Base-by-base conservation (phyloP, 2,888 invertebrate species). In the Meiosimyza decipiens region DNA sequence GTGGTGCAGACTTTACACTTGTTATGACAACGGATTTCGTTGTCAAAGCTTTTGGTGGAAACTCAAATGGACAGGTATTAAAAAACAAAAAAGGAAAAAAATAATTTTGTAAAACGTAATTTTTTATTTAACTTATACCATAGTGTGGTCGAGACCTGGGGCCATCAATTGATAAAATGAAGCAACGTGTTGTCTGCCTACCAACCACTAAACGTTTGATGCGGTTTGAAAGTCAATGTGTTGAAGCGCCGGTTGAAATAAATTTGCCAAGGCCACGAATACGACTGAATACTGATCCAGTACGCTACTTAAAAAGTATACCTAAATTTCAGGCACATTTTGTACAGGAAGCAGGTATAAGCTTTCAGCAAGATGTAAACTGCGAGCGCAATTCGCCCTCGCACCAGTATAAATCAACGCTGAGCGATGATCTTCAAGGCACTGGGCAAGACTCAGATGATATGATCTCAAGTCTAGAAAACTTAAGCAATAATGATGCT, bases 1-100 rank as follows among this genome's bases (percentile, higher is more conserved):
- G 87, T 70, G 87, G 87, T 3, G 85, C 87, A 2, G 87, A 87
- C 73, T 87, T 87, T 62, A 87, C 87, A 6, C 77, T 87, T n/a
- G 86, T 87, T 51, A 85, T 87, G 83, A 85, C 84, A 70, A 85
- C 82, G 6, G 85, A 87, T 74, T 82, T 81, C 71, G 79, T 83
- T 71, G 86, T 87, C 0, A 86, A 87, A 73, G 87, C 87, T 7
- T 87, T 87, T 74, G 87, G 87, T 4, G 87, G 87, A 51, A 87
- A 87, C 73, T 83, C 86, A 1, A 86, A 86, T 76, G 87, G 87
- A 11, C 87, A 85, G 79, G 84, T 83, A 66, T 11, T 7, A 47
- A 52, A 52, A 22, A 49, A 67, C 16, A 18, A 47, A 40, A 68
- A 40, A 47, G 13, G 16, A 28, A 22, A 12, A 47, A 47, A 40